Base-by-base conservation (phyloP, 2,797 vertebrate genomes). In the Etheostoma perlongum region DNA sequence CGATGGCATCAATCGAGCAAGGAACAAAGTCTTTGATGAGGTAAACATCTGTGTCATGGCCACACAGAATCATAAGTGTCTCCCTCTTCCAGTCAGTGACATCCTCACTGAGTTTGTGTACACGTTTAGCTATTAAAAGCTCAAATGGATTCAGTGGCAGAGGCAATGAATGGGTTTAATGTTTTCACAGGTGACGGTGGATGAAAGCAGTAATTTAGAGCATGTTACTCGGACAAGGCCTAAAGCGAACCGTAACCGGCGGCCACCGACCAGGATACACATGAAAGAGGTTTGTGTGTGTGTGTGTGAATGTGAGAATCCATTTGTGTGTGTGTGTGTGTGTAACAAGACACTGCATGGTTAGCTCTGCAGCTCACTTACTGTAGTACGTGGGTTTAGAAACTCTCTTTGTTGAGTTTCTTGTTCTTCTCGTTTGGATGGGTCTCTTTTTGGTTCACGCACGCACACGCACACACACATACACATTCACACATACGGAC, bases 21-120 rank as follows among this genome's bases (percentile, higher is more conserved):
- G 98, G 93, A 99, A 99, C 92, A 98, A 96, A 92, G 63, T 97
- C 44, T 97, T 99, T 55, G 97, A 99, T 83, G 96, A 98, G 96
- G 98, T 99, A 93, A 80, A 68, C 13, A 5, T 68, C 13, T 23
- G 12, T 69, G 4, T 40, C 40, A 7, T 15, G 14, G 19, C 2
- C 16, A 19, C 52, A 23, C 8, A 53, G 4, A 59, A 18, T 6
- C 44, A 53, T 2, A n/a, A 21, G 12, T 23, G 44, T 44, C 42
- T 44, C 42, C 5, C 14, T 13, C 12, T 44, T 48, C 76, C 44
- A 63, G 9, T 42, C n/a, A 52, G 5, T 19, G 4, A 19, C 19
- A 40, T 12, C 25, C 6, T 47, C n/a, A 1, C 44, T 48, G 4
- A 33, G 14, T 46, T 15, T 58, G 21, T 16, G 33, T 11, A 16